Evolutionary conservation across 2,888 invertebrate genomes (phyloP).

Genomic region (Crematogaster levior): DNA sequence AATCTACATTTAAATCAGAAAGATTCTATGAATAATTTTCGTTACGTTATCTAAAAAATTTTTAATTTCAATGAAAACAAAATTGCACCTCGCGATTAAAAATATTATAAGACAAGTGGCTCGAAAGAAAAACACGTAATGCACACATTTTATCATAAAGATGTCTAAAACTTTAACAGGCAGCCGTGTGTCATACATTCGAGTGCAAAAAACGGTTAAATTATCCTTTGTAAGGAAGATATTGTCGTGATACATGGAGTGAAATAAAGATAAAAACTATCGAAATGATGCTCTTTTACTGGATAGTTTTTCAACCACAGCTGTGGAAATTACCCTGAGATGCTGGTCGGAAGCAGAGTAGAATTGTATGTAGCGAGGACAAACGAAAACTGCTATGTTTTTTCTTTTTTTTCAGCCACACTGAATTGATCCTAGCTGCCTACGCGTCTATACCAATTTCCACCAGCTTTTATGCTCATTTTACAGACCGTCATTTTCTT

Average conservation of each 20-base stretch:
- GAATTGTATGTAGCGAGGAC: not conserved
- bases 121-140: not conserved
- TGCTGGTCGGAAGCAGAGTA: not conserved
- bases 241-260: not conserved
- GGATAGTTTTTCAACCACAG: conserved; percentile 27
- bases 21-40: not conserved
- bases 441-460: not conserved
- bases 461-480: conserved; percentile 38
- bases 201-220: not conserved
- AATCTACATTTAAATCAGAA: conserved; percentile 2
- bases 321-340: conserved; percentile 10
- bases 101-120: not conserved
- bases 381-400: not conserved
- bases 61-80: not conserved
- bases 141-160: not conserved
- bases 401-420: not conserved
- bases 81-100: not conserved
- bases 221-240: not conserved
- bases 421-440: conserved; percentile 5
- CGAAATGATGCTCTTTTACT: not conserved
- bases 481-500: conserved; percentile 24
- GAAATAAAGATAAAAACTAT: conserved; percentile 23
- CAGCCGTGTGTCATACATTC: not conserved
- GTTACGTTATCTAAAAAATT: not conserved
- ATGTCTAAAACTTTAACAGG: not conserved